Percentiles rank a stretch among this genome's conserved stretches.
These are phyloP conservation scores for Cyprinodon brontotheroides DNA, from an alignment of 2,113 vertebrate species.

Conservation along the genomic window DNA sequence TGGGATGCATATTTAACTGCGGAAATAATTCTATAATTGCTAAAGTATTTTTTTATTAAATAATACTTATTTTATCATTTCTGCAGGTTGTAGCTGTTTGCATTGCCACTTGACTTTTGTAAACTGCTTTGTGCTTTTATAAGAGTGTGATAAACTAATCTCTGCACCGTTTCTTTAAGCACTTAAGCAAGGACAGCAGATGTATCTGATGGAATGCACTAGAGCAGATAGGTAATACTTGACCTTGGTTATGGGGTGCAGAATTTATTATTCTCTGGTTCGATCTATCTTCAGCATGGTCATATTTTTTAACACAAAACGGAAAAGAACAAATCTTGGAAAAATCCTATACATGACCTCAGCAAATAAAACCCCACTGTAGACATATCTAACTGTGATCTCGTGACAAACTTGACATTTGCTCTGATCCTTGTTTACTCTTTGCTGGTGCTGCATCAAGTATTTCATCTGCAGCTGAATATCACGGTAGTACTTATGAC, in stretches of 20 bases:
- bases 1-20: conserved; percentile 28
- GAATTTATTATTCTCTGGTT: conserved; percentile 21
- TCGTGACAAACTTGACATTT: conserved; percentile 65
- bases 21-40: conserved; percentile 13
- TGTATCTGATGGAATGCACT: conserved; percentile 37
- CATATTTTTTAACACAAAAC: conserved; percentile 12
- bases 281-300: conserved; percentile 30
- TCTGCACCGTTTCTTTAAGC: conserved; percentile 34
- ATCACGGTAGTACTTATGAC: conserved; percentile 49
- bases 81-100: conserved; percentile 41
- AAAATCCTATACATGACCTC: conserved; percentile 24
- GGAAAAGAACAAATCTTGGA: conserved; percentile 35
- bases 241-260: conserved; percentile 46
- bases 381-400: conserved; percentile 38
- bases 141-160: conserved; percentile 35
- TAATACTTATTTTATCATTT: conserved; percentile 10
- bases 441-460: conserved; percentile 36
- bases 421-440: conserved; percentile 47
- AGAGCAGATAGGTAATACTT: conserved; percentile 46
- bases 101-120: conserved; percentile 20
- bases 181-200: conserved; percentile 28
- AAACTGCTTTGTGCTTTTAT: conserved; percentile 33
- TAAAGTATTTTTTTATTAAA: neutral
- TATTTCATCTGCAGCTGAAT: conserved; percentile 63
- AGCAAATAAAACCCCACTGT: conserved; percentile 52